Evolutionary conservation across 2,113 vertebrate species (phyloP).

Genomic region (Serinus canaria): DNA sequence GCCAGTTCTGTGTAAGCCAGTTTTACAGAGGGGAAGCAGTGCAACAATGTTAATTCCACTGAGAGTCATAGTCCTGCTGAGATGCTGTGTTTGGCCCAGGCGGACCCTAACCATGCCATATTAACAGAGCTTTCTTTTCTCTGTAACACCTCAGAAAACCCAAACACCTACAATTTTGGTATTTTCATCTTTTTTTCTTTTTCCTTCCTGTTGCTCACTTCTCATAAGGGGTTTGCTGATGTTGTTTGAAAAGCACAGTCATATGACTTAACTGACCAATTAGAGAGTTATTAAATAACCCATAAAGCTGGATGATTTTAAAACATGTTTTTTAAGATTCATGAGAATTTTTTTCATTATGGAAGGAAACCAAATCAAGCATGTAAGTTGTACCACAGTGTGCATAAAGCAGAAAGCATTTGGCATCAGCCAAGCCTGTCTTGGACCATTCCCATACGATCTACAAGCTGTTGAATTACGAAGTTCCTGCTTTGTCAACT

Average conservation of each 20-base stretch:
- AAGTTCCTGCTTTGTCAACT: neutral
- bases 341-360: neutral
- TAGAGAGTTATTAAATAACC: neutral
- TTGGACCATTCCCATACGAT: neutral
- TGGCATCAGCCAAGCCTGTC: neutral
- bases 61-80: neutral
- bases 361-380: neutral
- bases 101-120: neutral
- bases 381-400: neutral
- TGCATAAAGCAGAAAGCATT: neutral
- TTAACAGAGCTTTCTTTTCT: neutral
- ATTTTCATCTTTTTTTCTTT: neutral
- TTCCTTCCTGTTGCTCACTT: neutral
- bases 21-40: neutral
- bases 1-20: neutral
- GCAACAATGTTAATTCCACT: neutral
- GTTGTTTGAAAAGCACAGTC: neutral
- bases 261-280: neutral
- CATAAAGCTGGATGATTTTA: neutral
- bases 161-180: neutral
- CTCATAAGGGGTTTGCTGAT: neutral
- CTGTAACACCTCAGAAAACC: neutral
- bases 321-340: neutral
- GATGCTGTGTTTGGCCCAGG: neutral
- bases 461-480: neutral